These are phyloP conservation scores for Cheilosia grossa DNA, from an alignment of 2,888 invertebrate species.

Conservation along the genomic window DNA sequence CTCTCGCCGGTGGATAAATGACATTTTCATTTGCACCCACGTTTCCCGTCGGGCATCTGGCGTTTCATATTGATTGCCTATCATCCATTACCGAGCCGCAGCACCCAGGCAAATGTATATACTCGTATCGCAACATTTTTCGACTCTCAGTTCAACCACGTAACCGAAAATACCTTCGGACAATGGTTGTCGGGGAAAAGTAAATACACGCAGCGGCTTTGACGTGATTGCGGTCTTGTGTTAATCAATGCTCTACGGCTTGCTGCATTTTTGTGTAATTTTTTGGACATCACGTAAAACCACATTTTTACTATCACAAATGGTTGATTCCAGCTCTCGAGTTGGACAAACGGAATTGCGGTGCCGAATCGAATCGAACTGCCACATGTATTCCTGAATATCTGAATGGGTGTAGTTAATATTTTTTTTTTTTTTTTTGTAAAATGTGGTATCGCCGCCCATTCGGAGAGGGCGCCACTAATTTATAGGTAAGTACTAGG, in stretches of 20 bases:
- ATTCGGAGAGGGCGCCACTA: neutral
- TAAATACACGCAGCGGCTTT: constrained; percentile 68
- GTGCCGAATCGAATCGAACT: constrained; percentile 25
- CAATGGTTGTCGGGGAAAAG: constrained; percentile 56
- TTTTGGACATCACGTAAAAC: constrained; percentile 32
- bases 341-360: constrained; percentile 59
- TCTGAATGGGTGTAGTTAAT: constrained; percentile 59
- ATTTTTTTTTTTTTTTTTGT: constrained; percentile 8
- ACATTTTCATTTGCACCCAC: constrained; percentile 20
- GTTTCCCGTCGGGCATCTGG: constrained; percentile 42
- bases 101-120: constrained; percentile 13
- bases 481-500: no score
- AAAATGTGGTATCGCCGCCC: neutral
- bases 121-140: neutral
- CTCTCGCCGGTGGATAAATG: constrained; percentile 32
- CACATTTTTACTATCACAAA: constrained; percentile 56
- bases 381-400: constrained; percentile 51
- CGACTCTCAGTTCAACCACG: constrained; percentile 47
- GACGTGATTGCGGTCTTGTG: constrained; percentile 71
- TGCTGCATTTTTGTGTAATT: neutral
- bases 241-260: constrained; percentile 57
- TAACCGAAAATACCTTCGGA: constrained; percentile 62
- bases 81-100: constrained; percentile 55
- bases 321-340: neutral
- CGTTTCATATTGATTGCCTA: constrained; percentile 66